Base-by-base conservation (phyloP, 2,888 invertebrate species). In the Agrotis segetum region DNA sequence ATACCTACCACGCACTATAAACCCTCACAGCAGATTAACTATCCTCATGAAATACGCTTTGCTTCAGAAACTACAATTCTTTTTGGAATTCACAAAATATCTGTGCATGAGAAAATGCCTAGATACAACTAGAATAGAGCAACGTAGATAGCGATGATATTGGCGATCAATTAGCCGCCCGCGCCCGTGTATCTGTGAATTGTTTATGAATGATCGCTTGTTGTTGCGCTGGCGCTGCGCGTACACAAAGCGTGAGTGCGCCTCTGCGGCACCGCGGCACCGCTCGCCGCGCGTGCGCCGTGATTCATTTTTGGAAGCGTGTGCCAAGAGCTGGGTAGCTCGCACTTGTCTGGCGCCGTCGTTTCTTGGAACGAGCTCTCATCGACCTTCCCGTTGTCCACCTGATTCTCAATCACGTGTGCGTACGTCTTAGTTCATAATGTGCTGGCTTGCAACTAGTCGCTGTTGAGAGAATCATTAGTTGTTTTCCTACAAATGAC, bases 391-490 rank as follows among this genome's bases (percentile, higher is more conserved):
- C 89, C 88, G 88, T 88, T 88, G 90, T 89, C 91, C 92, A 91
- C 90, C 91, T 89, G 89, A 91, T 89, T 89, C 85, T 87, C 80
- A 77, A 89, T 92, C 92, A 91, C 91, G 91, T 91, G 94, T 89
- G 88, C 90, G 89, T 91, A 89, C 88, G 90, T 91, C 83, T 87
- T 90, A 91, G 89, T 88, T 88, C 85, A 83, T 88, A 88, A 87
- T 88, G 88, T 89, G 84, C 82, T 85, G 88, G 90, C 94, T 94
- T 93, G 94, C 91, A 95, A 94, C 95, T 94, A 94, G 91, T 95
- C 94, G 94, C 94, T 94, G 94, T 94, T 94, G 94, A 94, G 93
- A 92, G 91, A 91, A 93, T 92, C 93, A 92, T 77, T 87, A 80
- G 77, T 85, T 84, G 72, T 87, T 85, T 85, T 86, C 79, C 81